Percentiles rank a stretch among this genome's conserved stretches.
These are phyloP conservation scores for Himalopsyche japonica DNA, from an alignment of 2,888 invertebrate genomes.

Conservation along the genomic window DNA sequence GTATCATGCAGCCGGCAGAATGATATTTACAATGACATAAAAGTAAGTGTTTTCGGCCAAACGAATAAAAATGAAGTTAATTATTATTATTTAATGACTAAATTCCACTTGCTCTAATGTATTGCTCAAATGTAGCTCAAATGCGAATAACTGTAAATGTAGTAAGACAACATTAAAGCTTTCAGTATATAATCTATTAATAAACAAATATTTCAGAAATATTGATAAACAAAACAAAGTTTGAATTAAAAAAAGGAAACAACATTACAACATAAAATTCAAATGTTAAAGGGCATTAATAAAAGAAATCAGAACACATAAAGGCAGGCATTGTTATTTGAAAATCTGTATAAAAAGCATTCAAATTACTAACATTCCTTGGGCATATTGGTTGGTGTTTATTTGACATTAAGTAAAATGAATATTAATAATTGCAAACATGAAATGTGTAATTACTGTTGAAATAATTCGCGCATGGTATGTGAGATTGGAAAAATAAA, in stretches of 20 bases:
- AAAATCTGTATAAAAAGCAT: conserved; percentile 22
- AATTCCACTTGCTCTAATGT: background rate
- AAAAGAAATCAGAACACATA: conserved; percentile 16
- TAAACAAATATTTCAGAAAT: background rate
- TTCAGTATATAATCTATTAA: background rate
- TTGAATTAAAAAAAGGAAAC: background rate
- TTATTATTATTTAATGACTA: background rate
- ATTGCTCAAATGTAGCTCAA: background rate
- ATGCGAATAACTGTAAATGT: background rate
- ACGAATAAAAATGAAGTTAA: background rate
- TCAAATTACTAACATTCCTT: conserved; percentile 27
- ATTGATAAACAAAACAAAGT: background rate
- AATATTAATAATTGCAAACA: background rate
- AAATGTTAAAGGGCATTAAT: background rate
- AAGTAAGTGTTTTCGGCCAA: background rate
- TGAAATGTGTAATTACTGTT: background rate
- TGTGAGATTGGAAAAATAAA: background rate
- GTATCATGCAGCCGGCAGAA: conserved; percentile 60
- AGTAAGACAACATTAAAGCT: background rate
- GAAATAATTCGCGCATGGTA: background rate
- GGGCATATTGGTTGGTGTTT: conserved; percentile 22
- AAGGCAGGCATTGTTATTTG: conserved; percentile 35
- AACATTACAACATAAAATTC: background rate
- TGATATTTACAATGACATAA: conserved; percentile 54
- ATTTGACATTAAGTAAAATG: background rate